Conservation (phyloP, 1,140 invertebrate species). For the Chlorops oryzae region DNA sequence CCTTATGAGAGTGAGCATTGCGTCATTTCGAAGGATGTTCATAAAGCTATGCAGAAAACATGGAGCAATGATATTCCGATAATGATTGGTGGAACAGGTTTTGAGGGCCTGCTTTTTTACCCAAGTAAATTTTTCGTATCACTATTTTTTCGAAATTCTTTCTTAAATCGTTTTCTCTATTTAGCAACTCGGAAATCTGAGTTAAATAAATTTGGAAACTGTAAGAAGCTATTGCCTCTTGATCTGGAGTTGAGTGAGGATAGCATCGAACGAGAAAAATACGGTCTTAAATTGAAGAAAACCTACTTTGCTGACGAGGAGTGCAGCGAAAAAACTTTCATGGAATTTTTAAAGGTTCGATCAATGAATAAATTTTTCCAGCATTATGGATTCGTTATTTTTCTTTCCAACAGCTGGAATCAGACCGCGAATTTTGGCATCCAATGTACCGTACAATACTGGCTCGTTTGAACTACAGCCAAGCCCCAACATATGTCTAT, state of each 20-base stretch:
- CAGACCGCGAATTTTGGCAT: slow-evolving; percentile 48
- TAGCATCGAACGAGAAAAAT: slow-evolving; percentile 37
- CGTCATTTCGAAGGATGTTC: slow-evolving; percentile 39
- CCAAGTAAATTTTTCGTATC: slow-evolving; percentile 11
- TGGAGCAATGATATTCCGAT: slow-evolving; percentile 48
- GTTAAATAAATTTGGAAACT: slow-evolving; percentile 39
- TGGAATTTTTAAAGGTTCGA: too few relatives aligned
- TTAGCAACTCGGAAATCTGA: too few relatives aligned
- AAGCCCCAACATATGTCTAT: slow-evolving; percentile 49
- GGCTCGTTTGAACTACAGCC: slow-evolving; percentile 39
- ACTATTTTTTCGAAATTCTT: not conserved
- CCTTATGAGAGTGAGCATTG: slow-evolving; percentile 35
- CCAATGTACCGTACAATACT: slow-evolving; percentile 47
- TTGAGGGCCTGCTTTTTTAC: slow-evolving; percentile 46
- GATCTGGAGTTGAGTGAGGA: slow-evolving; percentile 40
- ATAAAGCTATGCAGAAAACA: slow-evolving; percentile 43
- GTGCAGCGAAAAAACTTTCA: slow-evolving; percentile 38
- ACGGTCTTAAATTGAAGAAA: slow-evolving; percentile 33
- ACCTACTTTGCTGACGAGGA: slow-evolving; percentile 39
- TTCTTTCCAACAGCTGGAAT: too few relatives aligned
- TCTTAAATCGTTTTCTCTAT: not conserved
- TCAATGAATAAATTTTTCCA: too few relatives aligned
- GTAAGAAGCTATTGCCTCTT: slow-evolving; percentile 38
- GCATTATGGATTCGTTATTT: too few relatives aligned
- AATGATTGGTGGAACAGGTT: slow-evolving; percentile 46